Base-by-base conservation (phyloP, 2,888 invertebrate species). In the Phengaris alcon region DNA sequence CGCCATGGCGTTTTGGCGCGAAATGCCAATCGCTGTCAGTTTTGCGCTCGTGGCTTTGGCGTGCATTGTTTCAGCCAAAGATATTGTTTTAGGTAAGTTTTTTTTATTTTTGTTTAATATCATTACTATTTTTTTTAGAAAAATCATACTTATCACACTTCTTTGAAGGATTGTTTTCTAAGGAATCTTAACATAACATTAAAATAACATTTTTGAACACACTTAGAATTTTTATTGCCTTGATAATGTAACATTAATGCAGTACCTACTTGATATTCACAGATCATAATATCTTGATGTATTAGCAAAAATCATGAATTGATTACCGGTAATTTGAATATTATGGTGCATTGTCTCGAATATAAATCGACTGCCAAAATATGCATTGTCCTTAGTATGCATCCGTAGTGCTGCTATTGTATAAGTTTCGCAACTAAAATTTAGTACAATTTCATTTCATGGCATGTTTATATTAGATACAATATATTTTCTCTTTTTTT, bases 21-120 rank as follows among this genome's bases (percentile, higher is more conserved):
- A 89, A 86, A 88, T 90, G 91, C 86, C 89, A 81, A 83, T 88
- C 83, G 87, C 88, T 83, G 85, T 89, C 85, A 86, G 83, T 76
- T 79, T 90, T 78, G 78, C 83, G 76, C 78, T 90, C 74, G 82
- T 88, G 85, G 85, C 87, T 82, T 82, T 86, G 82, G 84, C 84
- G 75, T 86, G 84, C 84, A 80, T 84, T 77, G 87, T 84, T 82
- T 85, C 89, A 82, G 89, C 90, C 84, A 88, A 86, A 81, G 91
- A 91, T 79, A 86, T 93, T 82, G 83, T 91, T 80, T 84, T 93
- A 80, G 90, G 93, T 93, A 77, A 91, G 91, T 86, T 77, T 76
- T 77, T 80, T 57, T 68, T 70, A 52, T 70, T 75, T 70, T 73
- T 68, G 72, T 35, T 35, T 35, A 35, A 35, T 35, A 35, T 3